Evolutionary conservation across 2,113 vertebrate genomes (phyloP).

Genomic region (Oostethus manadensis): DNA sequence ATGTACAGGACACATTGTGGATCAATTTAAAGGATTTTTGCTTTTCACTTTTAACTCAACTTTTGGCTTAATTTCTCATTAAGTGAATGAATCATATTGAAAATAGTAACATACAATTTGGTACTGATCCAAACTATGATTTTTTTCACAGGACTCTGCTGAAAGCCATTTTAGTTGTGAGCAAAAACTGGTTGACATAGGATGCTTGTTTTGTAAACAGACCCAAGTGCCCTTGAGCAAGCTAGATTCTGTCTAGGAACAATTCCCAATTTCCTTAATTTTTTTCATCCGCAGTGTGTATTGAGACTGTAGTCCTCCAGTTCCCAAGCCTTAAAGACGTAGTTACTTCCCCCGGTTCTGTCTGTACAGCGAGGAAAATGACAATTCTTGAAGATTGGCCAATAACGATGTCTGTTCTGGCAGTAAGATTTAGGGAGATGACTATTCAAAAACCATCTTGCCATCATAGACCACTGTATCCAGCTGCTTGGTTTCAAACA

Average conservation of each 20-base stretch:
- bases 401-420: constrained; percentile 44
- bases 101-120: background rate
- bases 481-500: constrained; percentile 30
- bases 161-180: no score
- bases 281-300: background rate
- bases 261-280: background rate
- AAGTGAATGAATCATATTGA: background rate
- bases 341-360: constrained; percentile 13
- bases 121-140: no score
- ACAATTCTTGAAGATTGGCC: constrained; percentile 14
- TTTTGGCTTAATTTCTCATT: no score
- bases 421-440: constrained; percentile 13
- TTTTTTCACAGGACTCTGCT: no score
- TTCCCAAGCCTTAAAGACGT: constrained; percentile 10
- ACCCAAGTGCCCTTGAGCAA: background rate
- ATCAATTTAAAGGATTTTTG: no score
- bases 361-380: constrained; percentile 10
- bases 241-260: background rate
- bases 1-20: no score
- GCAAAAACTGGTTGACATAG: no score
- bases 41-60: no score
- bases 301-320: background rate
- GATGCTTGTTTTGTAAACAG: no score
- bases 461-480: constrained; percentile 28
- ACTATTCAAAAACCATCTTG: constrained; percentile 26